Evolutionary conservation across 2,888 invertebrate genomes (phyloP).

Genomic region (Cristatella mucedo): DNA sequence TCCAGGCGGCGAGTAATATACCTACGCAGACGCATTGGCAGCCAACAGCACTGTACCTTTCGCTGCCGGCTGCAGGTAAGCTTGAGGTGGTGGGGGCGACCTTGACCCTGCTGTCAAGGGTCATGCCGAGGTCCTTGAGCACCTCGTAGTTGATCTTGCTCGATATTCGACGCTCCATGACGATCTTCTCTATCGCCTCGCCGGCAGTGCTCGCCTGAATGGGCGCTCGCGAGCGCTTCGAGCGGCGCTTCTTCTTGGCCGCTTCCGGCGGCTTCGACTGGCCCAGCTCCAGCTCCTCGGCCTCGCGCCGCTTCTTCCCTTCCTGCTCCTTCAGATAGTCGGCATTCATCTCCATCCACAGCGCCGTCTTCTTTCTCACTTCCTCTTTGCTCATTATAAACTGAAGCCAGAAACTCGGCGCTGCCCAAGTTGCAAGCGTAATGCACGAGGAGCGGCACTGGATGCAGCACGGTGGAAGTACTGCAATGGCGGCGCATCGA

Average conservation of each 20-base stretch:
- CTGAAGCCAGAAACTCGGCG: constrained; percentile 18
- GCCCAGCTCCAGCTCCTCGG: constrained; percentile 12
- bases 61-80: too few species aligned
- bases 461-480: too few species aligned
- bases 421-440: too few species aligned
- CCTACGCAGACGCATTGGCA: too few species aligned
- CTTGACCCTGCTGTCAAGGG: too few species aligned
- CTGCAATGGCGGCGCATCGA: too few species aligned
- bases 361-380: constrained; percentile 56
- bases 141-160: constrained; percentile 96
- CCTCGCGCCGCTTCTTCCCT: constrained; percentile 20
- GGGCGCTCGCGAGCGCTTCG: constrained; percentile 16
- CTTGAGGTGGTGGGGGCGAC: too few species aligned
- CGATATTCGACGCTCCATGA: constrained; percentile 86
- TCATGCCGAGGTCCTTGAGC: constrained; percentile 63
- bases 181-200: constrained; percentile 88
- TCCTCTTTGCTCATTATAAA: constrained; percentile 70
- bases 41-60: too few species aligned
- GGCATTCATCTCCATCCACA: constrained; percentile 78
- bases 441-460: too few species aligned
- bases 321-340: constrained; percentile 68
- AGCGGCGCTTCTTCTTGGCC: constrained; percentile 10
- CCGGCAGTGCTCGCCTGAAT: constrained; percentile 43
- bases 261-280: constrained; percentile 6
- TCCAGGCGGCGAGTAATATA: too few species aligned